Evolutionary conservation across 2,888 invertebrate species (phyloP), one percentile per base, ranked within the genome.

Genomic region (Gisinianus flammeolus): DNA sequence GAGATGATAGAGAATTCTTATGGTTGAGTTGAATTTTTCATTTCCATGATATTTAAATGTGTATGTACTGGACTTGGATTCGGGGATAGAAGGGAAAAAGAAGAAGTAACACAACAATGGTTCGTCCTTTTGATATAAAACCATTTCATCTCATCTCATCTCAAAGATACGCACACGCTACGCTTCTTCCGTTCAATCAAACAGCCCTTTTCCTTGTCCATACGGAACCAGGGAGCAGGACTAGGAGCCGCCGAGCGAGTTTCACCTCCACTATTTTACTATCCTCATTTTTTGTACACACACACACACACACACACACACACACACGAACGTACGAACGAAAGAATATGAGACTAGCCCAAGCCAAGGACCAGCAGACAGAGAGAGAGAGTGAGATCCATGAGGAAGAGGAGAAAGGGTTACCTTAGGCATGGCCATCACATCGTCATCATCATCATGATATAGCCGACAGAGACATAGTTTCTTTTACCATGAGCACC

Each of bases 81-180:
- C 19, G 31, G n/a, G 31, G n/a, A 72, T 16, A 30, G 33, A 72
- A 30, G n/a, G 31, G 64, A n/a, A 12, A 31, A 66, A 30, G 31
- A 66, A 67, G 16, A 44, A 44, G 16, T 16, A 10, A 44, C 8
- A 44, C 30, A n/a, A 72, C 72, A 72, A 72, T 72, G 31, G 72
- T n/a, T 19, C 58, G 72, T 72, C 58, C 58, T 72, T 72, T 58
- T 72, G 72, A 72, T 72, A 72, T 72, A 72, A 72, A 71, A 69
- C 69, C 69, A 69, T 69, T 69, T 69, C 52, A 69, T 69, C 52
- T 69, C 44, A 44, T 69, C 24, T 22, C 16, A 69, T 71, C 30
- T 56, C 10, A 71, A 54, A 56, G 22, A 56, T 72, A 22, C 72
- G 58, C 56, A 30, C 30, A 71, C 56, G 71, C 71, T 71, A 71